These are phyloP conservation scores for Automeris io DNA, from an alignment of 2,888 invertebrate genomes.

Conservation along the genomic window DNA sequence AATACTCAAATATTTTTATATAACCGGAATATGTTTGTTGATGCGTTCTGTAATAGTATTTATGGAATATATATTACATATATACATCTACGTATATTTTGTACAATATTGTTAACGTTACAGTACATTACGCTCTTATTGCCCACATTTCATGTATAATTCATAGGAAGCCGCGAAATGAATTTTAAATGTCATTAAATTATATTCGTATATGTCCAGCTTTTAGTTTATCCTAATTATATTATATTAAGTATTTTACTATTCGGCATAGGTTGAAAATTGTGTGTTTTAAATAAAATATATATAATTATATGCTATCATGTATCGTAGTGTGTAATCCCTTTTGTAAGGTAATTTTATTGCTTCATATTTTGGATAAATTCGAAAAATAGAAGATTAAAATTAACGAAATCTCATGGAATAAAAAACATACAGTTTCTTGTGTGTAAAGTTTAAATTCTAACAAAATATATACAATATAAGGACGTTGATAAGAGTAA, in stretches of 20 bases:
- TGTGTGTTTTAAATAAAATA: too few relatives aligned
- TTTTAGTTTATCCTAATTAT: conserved; percentile 18
- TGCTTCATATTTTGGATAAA: too few relatives aligned
- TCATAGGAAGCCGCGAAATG: conserved; percentile 51
- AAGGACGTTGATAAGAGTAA: conserved; percentile 12
- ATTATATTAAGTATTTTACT: too few relatives aligned
- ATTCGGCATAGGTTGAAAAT: too few relatives aligned
- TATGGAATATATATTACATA: background rate
- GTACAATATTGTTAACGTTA: conserved; percentile 31
- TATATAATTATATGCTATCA: too few relatives aligned
- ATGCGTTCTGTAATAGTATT: background rate
- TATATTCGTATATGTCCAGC: conserved; percentile 29
- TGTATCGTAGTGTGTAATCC: too few relatives aligned
- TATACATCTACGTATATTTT: conserved; percentile 12
- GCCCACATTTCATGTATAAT: conserved; percentile 59
- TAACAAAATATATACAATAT: too few relatives aligned
- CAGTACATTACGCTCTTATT: conserved; percentile 54
- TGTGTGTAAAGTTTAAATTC: too few relatives aligned
- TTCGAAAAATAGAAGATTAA: too few relatives aligned
- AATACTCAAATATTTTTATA: conserved; percentile 35
- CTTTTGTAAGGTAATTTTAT: too few relatives aligned
- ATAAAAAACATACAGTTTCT: too few relatives aligned
- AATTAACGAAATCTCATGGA: too few relatives aligned
- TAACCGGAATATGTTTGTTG: conserved; percentile 25
- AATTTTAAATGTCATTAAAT: conserved; percentile 67